Evolutionary conservation across 2,797 vertebrate species (phyloP).

Genomic region (Micrastur ruficollis): DNA sequence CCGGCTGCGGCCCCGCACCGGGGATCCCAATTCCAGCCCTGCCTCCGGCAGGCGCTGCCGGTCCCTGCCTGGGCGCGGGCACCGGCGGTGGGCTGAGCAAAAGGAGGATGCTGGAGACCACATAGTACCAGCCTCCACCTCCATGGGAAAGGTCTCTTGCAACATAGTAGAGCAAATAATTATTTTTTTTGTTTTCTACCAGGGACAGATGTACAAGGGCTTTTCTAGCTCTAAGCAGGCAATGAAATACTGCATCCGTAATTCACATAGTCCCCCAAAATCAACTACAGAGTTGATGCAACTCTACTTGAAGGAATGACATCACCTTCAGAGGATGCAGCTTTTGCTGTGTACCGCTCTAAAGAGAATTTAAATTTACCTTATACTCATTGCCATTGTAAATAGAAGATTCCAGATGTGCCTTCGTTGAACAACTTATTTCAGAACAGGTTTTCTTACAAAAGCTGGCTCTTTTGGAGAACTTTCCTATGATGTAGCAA

Average conservation of each 20-base stretch:
- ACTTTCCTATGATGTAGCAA: not conserved
- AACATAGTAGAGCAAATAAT: not conserved
- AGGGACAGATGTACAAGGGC: not conserved
- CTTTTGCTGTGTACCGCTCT: not conserved
- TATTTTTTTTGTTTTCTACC: not conserved
- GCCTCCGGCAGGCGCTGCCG: not conserved
- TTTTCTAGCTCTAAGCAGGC: not conserved
- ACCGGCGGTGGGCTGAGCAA: accelerated
- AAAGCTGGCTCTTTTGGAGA: not conserved
- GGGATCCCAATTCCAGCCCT: not conserved
- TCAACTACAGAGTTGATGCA: not conserved
- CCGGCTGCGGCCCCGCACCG: conserved; percentile 23
- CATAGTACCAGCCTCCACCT: not conserved
- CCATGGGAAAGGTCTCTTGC: not conserved
- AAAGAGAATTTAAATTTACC: not conserved
- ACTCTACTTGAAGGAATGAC: not conserved
- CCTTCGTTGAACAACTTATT: not conserved
- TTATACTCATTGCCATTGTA: not conserved
- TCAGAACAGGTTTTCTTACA: not conserved
- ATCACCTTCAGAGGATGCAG: not conserved
- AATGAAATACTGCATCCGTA: not conserved
- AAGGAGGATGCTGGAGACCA: not conserved
- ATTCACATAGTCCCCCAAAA: not conserved
- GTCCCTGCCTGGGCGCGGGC: not conserved
- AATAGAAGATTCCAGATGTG: not conserved